Evolutionary conservation across 2,888 invertebrate genomes (phyloP).

Genomic region (Torymus tubicola): DNA sequence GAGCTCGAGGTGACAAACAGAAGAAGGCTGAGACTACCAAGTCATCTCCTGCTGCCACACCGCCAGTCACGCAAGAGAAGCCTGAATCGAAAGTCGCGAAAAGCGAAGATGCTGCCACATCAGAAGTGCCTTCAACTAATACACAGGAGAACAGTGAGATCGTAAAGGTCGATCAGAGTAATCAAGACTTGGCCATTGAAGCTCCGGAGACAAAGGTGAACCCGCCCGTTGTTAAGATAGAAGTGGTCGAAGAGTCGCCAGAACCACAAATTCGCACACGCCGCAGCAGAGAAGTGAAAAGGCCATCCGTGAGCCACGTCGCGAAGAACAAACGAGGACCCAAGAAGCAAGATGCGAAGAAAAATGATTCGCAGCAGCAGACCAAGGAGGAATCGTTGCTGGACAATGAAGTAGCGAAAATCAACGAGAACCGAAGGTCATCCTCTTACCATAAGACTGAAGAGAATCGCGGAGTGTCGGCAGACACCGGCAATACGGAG

Average conservation of each 20-base stretch:
- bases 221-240: slow-evolving; percentile 26
- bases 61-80: slow-evolving; percentile 37
- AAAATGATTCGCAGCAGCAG: slow-evolving; percentile 64
- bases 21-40: slow-evolving; percentile 43
- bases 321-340: slow-evolving; percentile 43
- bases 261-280: slow-evolving; percentile 64
- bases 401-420: slow-evolving; percentile 74
- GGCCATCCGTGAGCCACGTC: slow-evolving; percentile 46
- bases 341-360: slow-evolving; percentile 64
- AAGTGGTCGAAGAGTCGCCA: slow-evolving; percentile 22
- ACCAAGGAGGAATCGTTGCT: slow-evolving; percentile 67
- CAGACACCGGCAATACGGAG: slow-evolving; percentile 60
- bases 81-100: slow-evolving; percentile 46
- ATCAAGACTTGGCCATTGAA: slow-evolving; percentile 30
- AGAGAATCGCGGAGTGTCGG: slow-evolving; percentile 69
- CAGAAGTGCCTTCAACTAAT: slow-evolving; percentile 53
- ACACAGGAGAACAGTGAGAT: slow-evolving; percentile 13
- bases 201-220: slow-evolving; percentile 22
- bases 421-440: slow-evolving; percentile 71
- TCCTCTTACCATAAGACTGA: slow-evolving; percentile 62
- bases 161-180: background rate
- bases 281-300: slow-evolving; percentile 69
- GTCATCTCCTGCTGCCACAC: slow-evolving; percentile 15
- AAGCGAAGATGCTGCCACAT: slow-evolving; percentile 46
- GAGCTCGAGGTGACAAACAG: slow-evolving; percentile 51